Evolutionary conservation across 2,797 vertebrate genomes (phyloP).

Genomic region (Sorex maritimensis): DNA sequence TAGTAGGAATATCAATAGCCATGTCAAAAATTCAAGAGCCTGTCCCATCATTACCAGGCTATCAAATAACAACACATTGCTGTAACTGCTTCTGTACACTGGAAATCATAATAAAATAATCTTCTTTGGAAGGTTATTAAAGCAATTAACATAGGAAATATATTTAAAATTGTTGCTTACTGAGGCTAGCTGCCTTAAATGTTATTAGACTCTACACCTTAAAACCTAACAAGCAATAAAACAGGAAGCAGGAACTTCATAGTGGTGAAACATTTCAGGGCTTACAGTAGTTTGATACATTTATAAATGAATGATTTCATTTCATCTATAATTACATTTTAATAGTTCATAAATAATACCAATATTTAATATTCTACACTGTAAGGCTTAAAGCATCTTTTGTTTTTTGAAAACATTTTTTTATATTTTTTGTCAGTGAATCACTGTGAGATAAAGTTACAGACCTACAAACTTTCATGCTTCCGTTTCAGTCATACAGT

Average conservation of each 20-base stretch:
- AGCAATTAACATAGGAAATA: constrained; percentile 16
- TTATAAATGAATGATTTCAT: not conserved
- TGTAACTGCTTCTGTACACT: not conserved
- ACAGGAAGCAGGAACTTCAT: not conserved
- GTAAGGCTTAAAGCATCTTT: constrained; percentile 21
- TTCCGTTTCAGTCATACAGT: no score
- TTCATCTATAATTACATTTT: not conserved
- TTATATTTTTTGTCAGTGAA: no score
- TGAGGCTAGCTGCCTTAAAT: not conserved
- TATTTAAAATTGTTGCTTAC: not conserved
- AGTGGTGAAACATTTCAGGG: not conserved
- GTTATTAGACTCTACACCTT: not conserved
- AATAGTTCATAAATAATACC: constrained; percentile 61
- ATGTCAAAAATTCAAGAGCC: not conserved
- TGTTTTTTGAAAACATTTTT: no score
- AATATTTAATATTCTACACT: constrained; percentile 33
- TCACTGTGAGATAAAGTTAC: no score
- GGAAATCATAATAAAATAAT: not conserved
- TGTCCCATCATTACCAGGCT: not conserved
- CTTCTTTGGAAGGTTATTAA: not conserved
- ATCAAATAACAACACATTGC: not conserved
- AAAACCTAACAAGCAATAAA: constrained; percentile 9
- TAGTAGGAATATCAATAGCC: not conserved
- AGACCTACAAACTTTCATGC: no score
- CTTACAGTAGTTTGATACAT: constrained; percentile 42